Conservation (phyloP, 2,113 vertebrate genomes). For the Notothenia rossii region DNA sequence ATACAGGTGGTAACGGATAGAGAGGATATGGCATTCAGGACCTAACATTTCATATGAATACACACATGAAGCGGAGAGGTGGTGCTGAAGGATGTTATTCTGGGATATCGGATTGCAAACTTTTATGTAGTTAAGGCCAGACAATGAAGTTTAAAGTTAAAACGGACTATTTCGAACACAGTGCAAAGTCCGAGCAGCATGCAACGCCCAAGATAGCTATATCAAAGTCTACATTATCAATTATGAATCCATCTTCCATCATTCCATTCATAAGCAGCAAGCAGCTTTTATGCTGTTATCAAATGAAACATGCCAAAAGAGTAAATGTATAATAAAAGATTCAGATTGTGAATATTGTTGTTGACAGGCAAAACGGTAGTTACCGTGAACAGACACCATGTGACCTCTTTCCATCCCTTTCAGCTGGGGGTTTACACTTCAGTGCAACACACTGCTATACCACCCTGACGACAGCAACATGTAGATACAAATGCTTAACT, state of each 20-base stretch:
- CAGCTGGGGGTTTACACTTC: slow-evolving; percentile 50
- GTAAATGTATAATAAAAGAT: slow-evolving; percentile 19
- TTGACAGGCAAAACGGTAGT: slow-evolving; percentile 40
- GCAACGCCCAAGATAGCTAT: not conserved
- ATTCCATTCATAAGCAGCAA: not conserved
- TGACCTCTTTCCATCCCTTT: slow-evolving; percentile 49
- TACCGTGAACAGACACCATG: slow-evolving; percentile 48
- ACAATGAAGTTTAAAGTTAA: not conserved
- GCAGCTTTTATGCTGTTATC: slow-evolving; percentile 2
- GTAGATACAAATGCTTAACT: not conserved
- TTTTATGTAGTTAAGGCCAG: no score
- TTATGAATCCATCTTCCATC: not conserved
- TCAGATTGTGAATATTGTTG: slow-evolving; percentile 18
- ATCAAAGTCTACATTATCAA: no score
- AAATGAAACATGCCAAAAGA: slow-evolving; percentile 12
- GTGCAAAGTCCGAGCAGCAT: not conserved
- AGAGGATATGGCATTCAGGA: no score
- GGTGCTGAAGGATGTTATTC: not conserved
- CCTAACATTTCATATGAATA: no score
- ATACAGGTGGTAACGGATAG: no score
- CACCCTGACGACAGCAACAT: slow-evolving; percentile 4
- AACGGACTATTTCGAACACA: not conserved
- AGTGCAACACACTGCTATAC: slow-evolving; percentile 22
- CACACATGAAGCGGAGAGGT: not conserved
- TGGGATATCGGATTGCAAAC: not conserved